Base-by-base conservation (phyloP, 2,888 invertebrate genomes). In the Zygothrica quintamaculata region DNA sequence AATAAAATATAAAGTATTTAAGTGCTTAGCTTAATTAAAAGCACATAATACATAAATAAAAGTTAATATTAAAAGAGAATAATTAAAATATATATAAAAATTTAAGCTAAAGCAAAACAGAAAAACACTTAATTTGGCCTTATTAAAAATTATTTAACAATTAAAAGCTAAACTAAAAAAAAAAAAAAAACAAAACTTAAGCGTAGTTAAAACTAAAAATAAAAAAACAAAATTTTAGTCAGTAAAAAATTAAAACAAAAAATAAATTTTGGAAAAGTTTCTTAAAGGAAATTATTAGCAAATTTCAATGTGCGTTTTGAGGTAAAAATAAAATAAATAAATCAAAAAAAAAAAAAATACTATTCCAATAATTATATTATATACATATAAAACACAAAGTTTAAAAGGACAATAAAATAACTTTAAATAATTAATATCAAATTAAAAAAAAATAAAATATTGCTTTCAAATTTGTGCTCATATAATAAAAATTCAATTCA, bases 121-220 rank as follows among this genome's bases (percentile, higher is more conserved):
- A 47, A 22, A 65, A 65, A 79, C 65, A 89, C 84, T 89, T 89
- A 85, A 89, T 89, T 89, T 89, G 89, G 89, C 89, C 89, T 89
- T 89, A 89, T 87, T 88, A 80, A 84, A 69, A 61, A 86, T 87
- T 88, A 87, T 87, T 86, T 77, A 79, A 81, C 53, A 47, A 56
- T 76, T 67, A 81, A 66, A 22, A 71, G 53, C 57, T 60, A 72
- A 72, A 15, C 37, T 29, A 13, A 31, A 42, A 70, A 8, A 13
- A 40, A 26, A 47, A 29, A 31, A 11, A 37, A 26, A 47, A 29
- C 25, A 11, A 37, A 57, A 53, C 51, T 26, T 40, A 52, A 55
- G 22, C 51, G 33, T 77, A 81, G 59, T 62, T 60, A 15, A 11
- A 46, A n/a, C n/a, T n/a, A 46, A 25, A 60, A 43, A 22, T 34